These are phyloP conservation scores for Zaprionus kolodkinae DNA, from an alignment of 1,140 invertebrate genomes.

Conservation along the genomic window DNA sequence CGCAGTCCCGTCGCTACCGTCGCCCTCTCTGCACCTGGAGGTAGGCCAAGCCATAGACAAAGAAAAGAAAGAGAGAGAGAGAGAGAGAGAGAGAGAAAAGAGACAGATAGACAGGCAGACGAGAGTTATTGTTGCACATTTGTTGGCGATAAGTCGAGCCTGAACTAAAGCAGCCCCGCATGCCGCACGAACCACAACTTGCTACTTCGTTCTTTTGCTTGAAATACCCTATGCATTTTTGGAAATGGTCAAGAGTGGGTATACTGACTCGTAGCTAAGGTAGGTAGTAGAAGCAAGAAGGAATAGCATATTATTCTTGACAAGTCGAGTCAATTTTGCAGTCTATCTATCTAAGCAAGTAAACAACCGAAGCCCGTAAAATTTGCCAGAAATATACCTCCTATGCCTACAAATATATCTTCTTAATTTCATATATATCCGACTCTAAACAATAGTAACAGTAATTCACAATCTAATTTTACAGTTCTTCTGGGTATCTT, in stretches of 20 bases:
- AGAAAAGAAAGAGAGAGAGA: neutral
- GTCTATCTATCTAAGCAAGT: neutral
- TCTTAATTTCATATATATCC: too few species aligned
- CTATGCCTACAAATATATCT: neutral
- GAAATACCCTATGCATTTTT: neutral
- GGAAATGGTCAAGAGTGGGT: neutral
- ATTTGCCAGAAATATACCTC: neutral
- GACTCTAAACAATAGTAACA: too few species aligned
- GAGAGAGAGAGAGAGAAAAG: too few species aligned
- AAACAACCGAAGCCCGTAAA: neutral
- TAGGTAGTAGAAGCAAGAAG: neutral
- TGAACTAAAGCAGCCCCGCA: slow-evolving; percentile 25
- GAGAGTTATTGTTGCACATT: slow-evolving; percentile 53
- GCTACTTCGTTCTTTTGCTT: neutral
- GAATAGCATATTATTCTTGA: neutral
- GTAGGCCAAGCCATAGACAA: neutral
- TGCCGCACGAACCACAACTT: slow-evolving; percentile 8
- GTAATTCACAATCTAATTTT: neutral
- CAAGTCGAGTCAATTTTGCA: neutral
- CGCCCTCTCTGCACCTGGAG: slow-evolving; percentile 21
- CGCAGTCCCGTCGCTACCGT: too few species aligned
- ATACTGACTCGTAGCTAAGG: neutral
- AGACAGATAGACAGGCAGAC: neutral
- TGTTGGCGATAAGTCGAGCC: slow-evolving; percentile 47
- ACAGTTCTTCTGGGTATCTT: neutral